Percentiles rank a stretch among this genome's conserved stretches.
Conservation (phyloP, 1,140 invertebrate species). For the Zaprionus africanus region DNA sequence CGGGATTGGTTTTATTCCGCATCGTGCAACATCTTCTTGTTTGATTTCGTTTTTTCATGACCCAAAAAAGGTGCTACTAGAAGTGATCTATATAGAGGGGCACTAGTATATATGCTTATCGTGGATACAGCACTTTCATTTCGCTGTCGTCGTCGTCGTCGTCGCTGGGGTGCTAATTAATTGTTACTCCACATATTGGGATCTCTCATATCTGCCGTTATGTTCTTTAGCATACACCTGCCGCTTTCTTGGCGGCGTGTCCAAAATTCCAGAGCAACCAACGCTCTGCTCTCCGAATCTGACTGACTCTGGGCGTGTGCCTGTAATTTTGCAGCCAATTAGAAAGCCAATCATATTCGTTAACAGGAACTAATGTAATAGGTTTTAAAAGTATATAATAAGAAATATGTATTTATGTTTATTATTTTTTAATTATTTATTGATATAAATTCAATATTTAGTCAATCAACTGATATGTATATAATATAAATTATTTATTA, state of each 20-base stretch:
- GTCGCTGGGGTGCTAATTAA: conserved; percentile 66
- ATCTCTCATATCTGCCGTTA: conserved; percentile 59
- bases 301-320: conserved; percentile 46
- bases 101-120: conserved; percentile 15
- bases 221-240: conserved; percentile 34
- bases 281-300: background rate
- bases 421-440: too few species aligned
- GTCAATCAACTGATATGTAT: too few species aligned
- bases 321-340: conserved; percentile 64
- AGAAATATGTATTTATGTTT: background rate
- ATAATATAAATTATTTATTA: too few species aligned
- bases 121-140: conserved; percentile 77
- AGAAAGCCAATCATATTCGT: conserved; percentile 27
- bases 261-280: conserved; percentile 19
- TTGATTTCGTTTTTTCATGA: conserved; percentile 79
- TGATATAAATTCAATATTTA: too few species aligned
- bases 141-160: conserved; percentile 41
- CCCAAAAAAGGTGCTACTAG: conserved; percentile 75
- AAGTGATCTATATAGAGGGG: conserved; percentile 70
- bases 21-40: conserved; percentile 23
- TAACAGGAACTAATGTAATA: conserved; percentile 13
- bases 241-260: conserved; percentile 11
- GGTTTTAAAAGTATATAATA: background rate
- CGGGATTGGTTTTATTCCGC: conserved; percentile 66
- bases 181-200: conserved; percentile 75